phyloP scores from a whole-genome alignment of 2,113 vertebrate genomes.

The Triplophysa rosa region DNA sequence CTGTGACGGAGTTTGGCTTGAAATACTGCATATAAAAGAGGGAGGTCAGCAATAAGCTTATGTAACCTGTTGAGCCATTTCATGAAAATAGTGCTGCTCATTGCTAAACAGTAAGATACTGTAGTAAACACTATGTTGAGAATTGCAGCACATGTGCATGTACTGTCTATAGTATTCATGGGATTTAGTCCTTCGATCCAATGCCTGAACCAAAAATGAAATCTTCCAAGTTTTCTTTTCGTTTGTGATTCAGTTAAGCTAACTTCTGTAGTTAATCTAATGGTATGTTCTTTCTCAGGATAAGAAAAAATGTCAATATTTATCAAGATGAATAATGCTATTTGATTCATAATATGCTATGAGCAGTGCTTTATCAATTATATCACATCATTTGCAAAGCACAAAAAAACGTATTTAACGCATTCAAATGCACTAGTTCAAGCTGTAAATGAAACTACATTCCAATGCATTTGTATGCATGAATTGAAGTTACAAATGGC shows the following conservation, averaged over 20 bases:
- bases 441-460: slow-evolving; percentile 29
- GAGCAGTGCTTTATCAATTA: not conserved
- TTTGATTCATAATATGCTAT: slow-evolving; percentile 9
- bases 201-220: slow-evolving; percentile 33
- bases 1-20: slow-evolving; percentile 31
- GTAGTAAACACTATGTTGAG: slow-evolving; percentile 25
- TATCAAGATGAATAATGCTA: slow-evolving; percentile 7
- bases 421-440: slow-evolving; percentile 15
- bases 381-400: slow-evolving; percentile 20
- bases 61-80: slow-evolving; percentile 33
- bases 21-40: slow-evolving; percentile 29
- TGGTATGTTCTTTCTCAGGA: slow-evolving; percentile 31
- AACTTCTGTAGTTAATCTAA: slow-evolving; percentile 28
- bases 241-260: slow-evolving; percentile 22
- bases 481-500: not conserved
- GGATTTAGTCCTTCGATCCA: not conserved
- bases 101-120: slow-evolving; percentile 4
- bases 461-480: slow-evolving; percentile 8
- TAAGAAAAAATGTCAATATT: slow-evolving; percentile 23
- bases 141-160: slow-evolving; percentile 34
- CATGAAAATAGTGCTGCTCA: slow-evolving; percentile 32
- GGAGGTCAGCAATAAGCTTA: slow-evolving; percentile 36
- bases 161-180: slow-evolving; percentile 12
- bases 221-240: not conserved
- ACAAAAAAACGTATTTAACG: not conserved